These are phyloP conservation scores for Sycophaga agraensis DNA, from an alignment of 1,140 invertebrate species.

Conservation along the genomic window DNA sequence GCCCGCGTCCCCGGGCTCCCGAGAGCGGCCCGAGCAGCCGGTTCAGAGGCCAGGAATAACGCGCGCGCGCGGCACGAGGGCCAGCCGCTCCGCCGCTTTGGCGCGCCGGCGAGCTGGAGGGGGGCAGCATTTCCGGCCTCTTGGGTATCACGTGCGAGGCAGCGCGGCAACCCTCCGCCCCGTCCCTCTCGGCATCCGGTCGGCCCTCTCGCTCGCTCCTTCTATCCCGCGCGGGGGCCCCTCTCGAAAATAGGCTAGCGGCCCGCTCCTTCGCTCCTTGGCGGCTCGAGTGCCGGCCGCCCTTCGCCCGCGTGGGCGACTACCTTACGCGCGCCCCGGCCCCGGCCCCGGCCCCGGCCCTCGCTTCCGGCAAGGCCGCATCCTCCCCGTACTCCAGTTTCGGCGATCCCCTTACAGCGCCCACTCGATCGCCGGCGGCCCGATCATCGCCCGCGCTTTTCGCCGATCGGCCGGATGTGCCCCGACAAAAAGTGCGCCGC, in stretches of 20 bases:
- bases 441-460: too few relatives aligned
- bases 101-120: conserved; percentile 34
- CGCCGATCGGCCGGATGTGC: too few relatives aligned
- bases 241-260: conserved; percentile 51
- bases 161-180: conserved; percentile 23
- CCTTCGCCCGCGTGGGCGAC: conserved; percentile 28
- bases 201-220: not conserved
- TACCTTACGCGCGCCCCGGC: conserved; percentile 9
- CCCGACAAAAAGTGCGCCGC: too few relatives aligned
- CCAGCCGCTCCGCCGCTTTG: not conserved
- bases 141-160: conserved; percentile 57
- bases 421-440: too few relatives aligned
- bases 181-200: conserved; percentile 29
- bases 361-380: conserved; percentile 29
- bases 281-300: too few relatives aligned
- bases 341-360: too few relatives aligned
- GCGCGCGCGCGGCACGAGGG: not conserved
- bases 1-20: not conserved
- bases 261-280: conserved; percentile 28
- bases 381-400: conserved; percentile 26
- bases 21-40: too few relatives aligned
- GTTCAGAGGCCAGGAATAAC: too few relatives aligned
- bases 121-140: conserved; percentile 53
- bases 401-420: conserved; percentile 25
- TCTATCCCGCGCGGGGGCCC: conserved; percentile 22